Evolutionary conservation across 2,797 vertebrate genomes (phyloP).

Genomic region (Xiphophorus birchmanni): DNA sequence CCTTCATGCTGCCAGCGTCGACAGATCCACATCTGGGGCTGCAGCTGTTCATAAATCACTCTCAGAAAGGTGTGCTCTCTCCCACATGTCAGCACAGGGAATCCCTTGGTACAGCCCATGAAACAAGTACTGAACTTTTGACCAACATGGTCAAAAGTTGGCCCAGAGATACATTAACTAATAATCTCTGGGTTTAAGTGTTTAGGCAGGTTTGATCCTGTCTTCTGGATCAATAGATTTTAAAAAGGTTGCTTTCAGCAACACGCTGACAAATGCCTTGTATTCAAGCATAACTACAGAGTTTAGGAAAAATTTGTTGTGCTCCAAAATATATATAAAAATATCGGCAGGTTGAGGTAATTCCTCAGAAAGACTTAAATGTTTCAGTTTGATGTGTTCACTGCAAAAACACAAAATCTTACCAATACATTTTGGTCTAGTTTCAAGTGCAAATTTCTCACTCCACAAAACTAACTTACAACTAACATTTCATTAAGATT

Average conservation of each 20-base stretch:
- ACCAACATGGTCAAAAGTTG: constrained; percentile 22
- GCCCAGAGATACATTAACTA: neutral
- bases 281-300: constrained; percentile 16
- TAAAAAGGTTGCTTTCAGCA: constrained; percentile 35
- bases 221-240: constrained; percentile 14
- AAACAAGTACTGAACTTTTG: constrained; percentile 56
- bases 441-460: too few relatives aligned
- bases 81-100: constrained; percentile 72
- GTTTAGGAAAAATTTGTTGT: neutral
- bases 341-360: neutral
- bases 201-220: constrained; percentile 14
- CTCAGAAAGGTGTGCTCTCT: constrained; percentile 72
- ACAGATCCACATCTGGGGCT: constrained; percentile 80
- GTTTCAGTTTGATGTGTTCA: neutral
- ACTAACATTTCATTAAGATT: too few relatives aligned
- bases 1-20: constrained; percentile 71
- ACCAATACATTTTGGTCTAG: too few relatives aligned
- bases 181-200: constrained; percentile 18
- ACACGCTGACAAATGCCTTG: constrained; percentile 57
- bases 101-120: constrained; percentile 56
- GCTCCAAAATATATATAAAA: neutral
- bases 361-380: neutral
- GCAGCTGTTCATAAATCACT: constrained; percentile 78
- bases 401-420: too few relatives aligned
- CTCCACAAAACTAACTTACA: too few relatives aligned